These are phyloP conservation scores for Tridacna gigas DNA, from an alignment of 2,888 invertebrate species.

Conservation along the genomic window DNA sequence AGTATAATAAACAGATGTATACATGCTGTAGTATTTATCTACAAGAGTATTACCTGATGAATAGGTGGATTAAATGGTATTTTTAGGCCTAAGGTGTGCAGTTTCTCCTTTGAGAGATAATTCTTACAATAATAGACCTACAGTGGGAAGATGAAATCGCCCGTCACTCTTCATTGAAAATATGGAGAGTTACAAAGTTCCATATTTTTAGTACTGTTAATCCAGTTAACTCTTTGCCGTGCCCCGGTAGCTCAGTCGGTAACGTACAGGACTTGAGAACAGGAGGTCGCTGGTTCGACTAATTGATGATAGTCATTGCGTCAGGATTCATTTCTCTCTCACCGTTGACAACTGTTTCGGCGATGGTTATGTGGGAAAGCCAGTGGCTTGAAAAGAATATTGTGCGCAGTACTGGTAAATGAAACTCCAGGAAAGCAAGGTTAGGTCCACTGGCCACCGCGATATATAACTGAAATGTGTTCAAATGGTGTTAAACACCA, in stretches of 20 bases:
- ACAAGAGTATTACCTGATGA: background rate
- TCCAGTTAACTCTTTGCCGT: background rate
- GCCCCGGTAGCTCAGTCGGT: background rate
- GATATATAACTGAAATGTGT: background rate
- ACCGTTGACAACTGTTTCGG: background rate
- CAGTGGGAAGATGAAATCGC: background rate
- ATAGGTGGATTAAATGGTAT: background rate
- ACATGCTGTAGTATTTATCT: background rate
- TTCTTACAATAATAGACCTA: background rate
- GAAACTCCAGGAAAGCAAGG: background rate
- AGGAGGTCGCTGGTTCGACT: background rate
- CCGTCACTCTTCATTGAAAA: slow-evolving; percentile 1
- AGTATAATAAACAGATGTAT: too few relatives aligned
- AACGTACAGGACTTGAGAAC: background rate
- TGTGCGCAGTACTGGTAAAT: too few relatives aligned
- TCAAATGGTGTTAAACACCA: too few relatives aligned
- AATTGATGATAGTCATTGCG: background rate
- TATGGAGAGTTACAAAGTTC: background rate
- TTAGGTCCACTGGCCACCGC: background rate
- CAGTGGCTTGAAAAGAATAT: background rate
- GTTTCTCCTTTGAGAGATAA: background rate
- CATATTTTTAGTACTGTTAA: background rate
- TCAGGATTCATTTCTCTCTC: background rate
- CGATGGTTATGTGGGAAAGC: background rate
- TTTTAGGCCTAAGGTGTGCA: background rate